Evolutionary conservation across 2,888 invertebrate genomes (phyloP), one percentile per base, ranked within the genome.

Genomic region (Rhimphoctona megacephalus): DNA sequence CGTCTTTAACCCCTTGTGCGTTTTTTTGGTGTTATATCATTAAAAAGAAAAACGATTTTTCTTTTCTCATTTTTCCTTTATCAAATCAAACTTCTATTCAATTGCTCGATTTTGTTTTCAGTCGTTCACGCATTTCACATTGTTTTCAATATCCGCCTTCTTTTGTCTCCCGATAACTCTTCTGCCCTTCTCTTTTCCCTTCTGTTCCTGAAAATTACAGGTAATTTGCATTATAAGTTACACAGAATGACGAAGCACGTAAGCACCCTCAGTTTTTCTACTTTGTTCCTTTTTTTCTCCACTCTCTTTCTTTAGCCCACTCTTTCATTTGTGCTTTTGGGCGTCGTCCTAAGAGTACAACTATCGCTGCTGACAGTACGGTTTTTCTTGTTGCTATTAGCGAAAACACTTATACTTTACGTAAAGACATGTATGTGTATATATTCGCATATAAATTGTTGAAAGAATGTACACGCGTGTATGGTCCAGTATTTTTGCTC

Each of bases 201-300:
- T 43, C 19, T 30, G 30, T 54, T 39, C 49, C 22, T 36, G 43
- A 69, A 78, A 78, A 86, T 84, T 78, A 86, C 73, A 81, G 81
- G 86, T 54, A 33, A 86, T 81, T 84, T 84, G 81, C 83, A 86
- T 86, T 78, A 77, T 74, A 84, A 78, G 81, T 81, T 81, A 78
- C 69, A 33, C 49, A 49, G 52, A 69, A 77, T 67, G 69, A 64
- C 64, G 54, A 52, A 30, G 30, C 46, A 52, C 80, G 79, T 76
- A 52, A 72, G 30, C 76, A 70, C 86, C 81, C 78, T 81, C 72
- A 57, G 52, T 80, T 77, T 77, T 81, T 73, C 72, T 39, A 54
- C 72, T 67, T 52, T 74, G 73, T 73, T 66, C 46, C 54, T 25
- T 67, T 39, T 30, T n/a, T 11, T 14, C 39, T 43, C 43, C 43